Conservation (phyloP, 92 coral and sea anemone species). For the Porites rus region DNA sequence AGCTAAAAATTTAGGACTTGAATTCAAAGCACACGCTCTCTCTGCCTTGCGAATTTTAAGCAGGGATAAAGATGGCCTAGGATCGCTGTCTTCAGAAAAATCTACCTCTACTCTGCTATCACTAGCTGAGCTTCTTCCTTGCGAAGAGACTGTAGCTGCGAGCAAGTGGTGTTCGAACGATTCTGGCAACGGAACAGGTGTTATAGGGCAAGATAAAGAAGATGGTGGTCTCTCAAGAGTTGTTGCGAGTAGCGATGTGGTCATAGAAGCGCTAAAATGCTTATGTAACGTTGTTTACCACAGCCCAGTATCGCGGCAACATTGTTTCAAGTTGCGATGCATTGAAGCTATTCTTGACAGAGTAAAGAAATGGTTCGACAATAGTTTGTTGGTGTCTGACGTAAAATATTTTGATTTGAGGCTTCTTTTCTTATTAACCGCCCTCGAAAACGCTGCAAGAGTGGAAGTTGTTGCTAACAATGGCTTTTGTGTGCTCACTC, state of each 20-base stretch:
- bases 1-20: conserved; percentile 18
- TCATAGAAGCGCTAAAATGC: conserved; percentile 91
- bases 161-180: conserved; percentile 48
- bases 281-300: conserved; percentile 95
- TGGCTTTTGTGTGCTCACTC: conserved; percentile 84
- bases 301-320: conserved; percentile 78
- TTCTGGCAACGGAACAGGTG: conserved; percentile 37
- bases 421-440: conserved; percentile 91
- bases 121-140: conserved; percentile 70
- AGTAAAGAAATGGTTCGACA: conserved; percentile 78
- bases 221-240: conserved; percentile 40
- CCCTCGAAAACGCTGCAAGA: conserved; percentile 84
- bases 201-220: neutral
- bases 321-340: conserved; percentile 68
- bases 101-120: conserved; percentile 75
- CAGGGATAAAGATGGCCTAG: conserved; percentile 89
- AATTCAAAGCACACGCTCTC: conserved; percentile 70
- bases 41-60: conserved; percentile 91
- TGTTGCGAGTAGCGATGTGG: conserved; percentile 54
- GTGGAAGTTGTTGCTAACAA: conserved; percentile 65
- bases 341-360: conserved; percentile 75
- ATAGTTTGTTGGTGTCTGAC: conserved; percentile 63
- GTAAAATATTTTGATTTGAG: conserved; percentile 89
- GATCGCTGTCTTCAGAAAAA: conserved; percentile 77
- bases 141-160: conserved; percentile 32